Conservation (phyloP, 2,113 vertebrate species). For the Larimichthys crocea region DNA sequence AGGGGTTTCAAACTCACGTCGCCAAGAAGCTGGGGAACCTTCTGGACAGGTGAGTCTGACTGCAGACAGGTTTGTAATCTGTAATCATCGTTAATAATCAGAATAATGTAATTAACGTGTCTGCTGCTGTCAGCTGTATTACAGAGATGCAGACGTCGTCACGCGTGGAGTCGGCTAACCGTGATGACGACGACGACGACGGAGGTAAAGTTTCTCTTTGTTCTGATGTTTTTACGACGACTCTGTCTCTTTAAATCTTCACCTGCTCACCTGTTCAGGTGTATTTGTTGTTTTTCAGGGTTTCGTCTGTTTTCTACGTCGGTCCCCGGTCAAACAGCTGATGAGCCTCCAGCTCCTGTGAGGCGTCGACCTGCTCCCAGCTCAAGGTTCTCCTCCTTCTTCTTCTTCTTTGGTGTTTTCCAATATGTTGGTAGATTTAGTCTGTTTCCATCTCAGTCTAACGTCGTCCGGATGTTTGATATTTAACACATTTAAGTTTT, state of each 20-base stretch:
- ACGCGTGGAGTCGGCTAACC: conserved; percentile 14
- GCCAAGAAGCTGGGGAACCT: conserved; percentile 90
- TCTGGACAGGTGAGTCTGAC: conserved; percentile 87
- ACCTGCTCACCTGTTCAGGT: too few species aligned
- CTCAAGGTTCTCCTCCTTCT: conserved; percentile 87
- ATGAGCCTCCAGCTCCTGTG: conserved; percentile 61
- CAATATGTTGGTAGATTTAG: not conserved
- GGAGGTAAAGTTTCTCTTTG: conserved; percentile 45
- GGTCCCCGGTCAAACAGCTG: conserved; percentile 79
- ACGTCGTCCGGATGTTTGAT: too few species aligned
- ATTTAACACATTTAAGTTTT: too few species aligned
- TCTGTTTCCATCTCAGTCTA: too few species aligned
- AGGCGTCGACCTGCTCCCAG: conserved; percentile 80
- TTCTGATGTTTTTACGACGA: not conserved
- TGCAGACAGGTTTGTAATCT: too few species aligned
- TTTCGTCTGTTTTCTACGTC: conserved; percentile 96
- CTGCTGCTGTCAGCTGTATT: conserved; percentile 71
- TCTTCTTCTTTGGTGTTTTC: conserved; percentile 5
- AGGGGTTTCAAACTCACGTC: conserved; percentile 90
- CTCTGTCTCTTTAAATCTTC: not conserved
- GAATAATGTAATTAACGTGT: too few species aligned
- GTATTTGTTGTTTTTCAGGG: conserved; percentile 77
- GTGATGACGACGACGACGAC: conserved; percentile 40
- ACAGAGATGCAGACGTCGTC: conserved; percentile 58
- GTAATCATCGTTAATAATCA: too few species aligned